Conservation (phyloP, 2,113 vertebrate species). For the Rhizomys pruinosus region DNA sequence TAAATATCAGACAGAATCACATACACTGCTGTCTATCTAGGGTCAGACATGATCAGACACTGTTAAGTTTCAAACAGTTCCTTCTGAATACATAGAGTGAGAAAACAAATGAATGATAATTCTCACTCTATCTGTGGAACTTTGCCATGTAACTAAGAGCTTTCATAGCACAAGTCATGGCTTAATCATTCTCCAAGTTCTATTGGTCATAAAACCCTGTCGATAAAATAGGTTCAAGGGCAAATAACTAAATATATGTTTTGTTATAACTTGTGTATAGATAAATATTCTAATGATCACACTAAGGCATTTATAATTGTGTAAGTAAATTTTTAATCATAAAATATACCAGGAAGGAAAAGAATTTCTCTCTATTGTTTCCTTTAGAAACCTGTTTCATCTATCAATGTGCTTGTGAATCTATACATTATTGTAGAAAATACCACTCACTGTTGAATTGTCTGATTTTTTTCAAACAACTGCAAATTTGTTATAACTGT, state of each 20-base stretch:
- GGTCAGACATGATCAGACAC: not conserved
- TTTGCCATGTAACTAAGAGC: not conserved
- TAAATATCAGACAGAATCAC: not conserved
- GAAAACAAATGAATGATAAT: constrained; percentile 1
- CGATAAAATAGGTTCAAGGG: not conserved
- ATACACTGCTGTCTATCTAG: not conserved
- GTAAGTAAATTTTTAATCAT: not conserved
- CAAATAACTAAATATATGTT: not conserved
- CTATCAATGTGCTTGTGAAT: not conserved
- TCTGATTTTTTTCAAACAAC: not conserved
- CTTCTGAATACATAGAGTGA: not conserved
- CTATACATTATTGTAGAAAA: not conserved
- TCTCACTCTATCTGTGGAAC: not conserved
- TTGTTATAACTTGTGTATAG: not conserved
- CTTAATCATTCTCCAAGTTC: not conserved
- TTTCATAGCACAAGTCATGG: not conserved
- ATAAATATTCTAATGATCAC: not conserved
- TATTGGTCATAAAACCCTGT: not conserved
- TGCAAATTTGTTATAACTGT: not conserved
- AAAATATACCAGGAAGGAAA: not conserved
- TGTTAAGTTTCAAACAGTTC: not conserved
- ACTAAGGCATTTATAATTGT: not conserved
- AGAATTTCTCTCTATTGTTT: not conserved
- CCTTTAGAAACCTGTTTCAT: not conserved
- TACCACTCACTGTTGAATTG: not conserved